phyloP scores from a whole-genome alignment of 2,113 vertebrate genomes.

The Carassius carassius region DNA sequence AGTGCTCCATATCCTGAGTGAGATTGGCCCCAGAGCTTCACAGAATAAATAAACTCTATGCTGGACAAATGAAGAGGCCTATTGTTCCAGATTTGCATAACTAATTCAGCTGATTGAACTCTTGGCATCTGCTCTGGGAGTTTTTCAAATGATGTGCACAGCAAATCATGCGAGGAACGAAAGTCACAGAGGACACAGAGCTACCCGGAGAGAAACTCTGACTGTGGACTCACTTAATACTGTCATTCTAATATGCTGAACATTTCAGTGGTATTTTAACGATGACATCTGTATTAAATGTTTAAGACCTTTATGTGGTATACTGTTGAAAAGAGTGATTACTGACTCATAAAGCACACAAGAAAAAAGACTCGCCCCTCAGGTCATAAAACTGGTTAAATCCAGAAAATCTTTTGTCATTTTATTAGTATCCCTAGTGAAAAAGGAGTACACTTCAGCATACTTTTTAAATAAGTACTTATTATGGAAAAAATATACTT shows the following conservation, averaged over 20 bases:
- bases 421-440: not conserved
- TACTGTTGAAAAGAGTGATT: not conserved
- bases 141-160: not conserved
- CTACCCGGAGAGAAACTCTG: not conserved
- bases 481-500: not conserved
- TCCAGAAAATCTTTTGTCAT: not conserved
- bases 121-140: slow-evolving; percentile 61
- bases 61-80: slow-evolving; percentile 54
- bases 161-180: slow-evolving; percentile 15
- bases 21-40: not conserved
- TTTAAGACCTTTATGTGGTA: not conserved
- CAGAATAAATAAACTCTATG: not conserved
- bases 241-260: not conserved
- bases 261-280: not conserved
- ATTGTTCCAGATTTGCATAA: slow-evolving; percentile 65
- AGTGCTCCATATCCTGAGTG: not conserved
- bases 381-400: not conserved
- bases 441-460: not conserved
- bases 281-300: not conserved
- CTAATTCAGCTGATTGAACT: slow-evolving; percentile 61
- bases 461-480: not conserved
- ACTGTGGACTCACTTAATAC: not conserved
- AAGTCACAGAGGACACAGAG: not conserved
- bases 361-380: not conserved
- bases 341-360: not conserved